These are phyloP conservation scores for Porites evermanni DNA, from an alignment of 92 coral and sea anemone genomes.

Conservation along the genomic window DNA sequence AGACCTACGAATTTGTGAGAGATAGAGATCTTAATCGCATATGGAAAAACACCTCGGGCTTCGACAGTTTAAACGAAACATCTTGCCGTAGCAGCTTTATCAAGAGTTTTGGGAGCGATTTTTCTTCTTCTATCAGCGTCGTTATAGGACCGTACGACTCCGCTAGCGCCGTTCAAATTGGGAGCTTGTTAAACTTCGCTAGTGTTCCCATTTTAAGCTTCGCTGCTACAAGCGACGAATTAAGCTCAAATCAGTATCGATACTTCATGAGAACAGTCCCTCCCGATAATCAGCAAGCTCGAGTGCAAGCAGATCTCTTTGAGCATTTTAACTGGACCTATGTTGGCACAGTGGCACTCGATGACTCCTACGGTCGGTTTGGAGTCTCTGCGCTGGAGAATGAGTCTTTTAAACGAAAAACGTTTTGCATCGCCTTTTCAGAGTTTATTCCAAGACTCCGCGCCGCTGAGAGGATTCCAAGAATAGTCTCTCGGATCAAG, in stretches of 20 bases:
- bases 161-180: constrained; percentile 68
- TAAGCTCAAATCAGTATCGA: constrained; percentile 44
- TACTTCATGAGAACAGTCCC: constrained; percentile 72
- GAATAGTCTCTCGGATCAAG: constrained; percentile 51
- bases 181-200: constrained; percentile 57
- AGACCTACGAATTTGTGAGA: constrained; percentile 63
- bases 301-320: constrained; percentile 68
- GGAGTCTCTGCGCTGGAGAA: constrained; percentile 70
- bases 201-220: constrained; percentile 66
- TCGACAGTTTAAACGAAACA: background rate
- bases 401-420: constrained; percentile 49
- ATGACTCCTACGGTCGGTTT: constrained; percentile 73
- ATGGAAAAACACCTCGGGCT: background rate
- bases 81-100: background rate
- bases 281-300: constrained; percentile 66
- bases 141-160: constrained; percentile 67
- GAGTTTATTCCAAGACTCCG: constrained; percentile 64
- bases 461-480: constrained; percentile 32
- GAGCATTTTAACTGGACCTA: constrained; percentile 69
- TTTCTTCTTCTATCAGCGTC: constrained; percentile 41
- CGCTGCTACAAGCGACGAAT: constrained; percentile 75
- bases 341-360: constrained; percentile 70
- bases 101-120: background rate
- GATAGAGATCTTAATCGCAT: constrained; percentile 52
- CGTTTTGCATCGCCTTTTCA: constrained; percentile 60